phyloP scores from a whole-genome alignment of 2,888 invertebrate species.

The Caenorhabditis angaria region DNA sequence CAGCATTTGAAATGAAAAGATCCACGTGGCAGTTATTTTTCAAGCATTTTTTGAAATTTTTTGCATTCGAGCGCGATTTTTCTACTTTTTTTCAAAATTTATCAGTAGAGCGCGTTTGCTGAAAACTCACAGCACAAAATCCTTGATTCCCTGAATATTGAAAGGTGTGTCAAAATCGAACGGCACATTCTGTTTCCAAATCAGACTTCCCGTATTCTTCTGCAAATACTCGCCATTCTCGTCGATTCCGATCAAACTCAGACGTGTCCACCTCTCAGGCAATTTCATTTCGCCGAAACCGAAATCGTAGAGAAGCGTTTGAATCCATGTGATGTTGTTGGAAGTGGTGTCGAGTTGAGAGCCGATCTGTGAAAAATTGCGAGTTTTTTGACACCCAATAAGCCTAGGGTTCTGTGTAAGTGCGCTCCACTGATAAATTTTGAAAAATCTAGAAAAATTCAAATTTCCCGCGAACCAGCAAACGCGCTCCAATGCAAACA shows the following conservation, averaged over 20 bases:
- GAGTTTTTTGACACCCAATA: not conserved
- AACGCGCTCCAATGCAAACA: too few species aligned
- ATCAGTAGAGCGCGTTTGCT: constrained; percentile 21
- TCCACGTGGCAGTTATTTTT: too few species aligned
- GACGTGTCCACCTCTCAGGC: constrained; percentile 53
- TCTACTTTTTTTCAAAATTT: too few species aligned
- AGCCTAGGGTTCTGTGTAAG: too few species aligned
- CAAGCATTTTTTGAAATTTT: too few species aligned
- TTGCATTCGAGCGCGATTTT: too few species aligned
- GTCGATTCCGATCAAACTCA: constrained; percentile 50
- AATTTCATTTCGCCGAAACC: constrained; percentile 57
- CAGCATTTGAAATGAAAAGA: too few species aligned
- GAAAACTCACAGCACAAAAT: constrained; percentile 51
- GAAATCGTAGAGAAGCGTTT: constrained; percentile 65
- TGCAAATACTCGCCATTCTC: constrained; percentile 46
- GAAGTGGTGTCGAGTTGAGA: constrained; percentile 29
- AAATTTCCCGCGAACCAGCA: too few species aligned
- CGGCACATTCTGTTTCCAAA: constrained; percentile 60
- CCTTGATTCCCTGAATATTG: constrained; percentile 58
- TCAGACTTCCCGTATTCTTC: constrained; percentile 47
- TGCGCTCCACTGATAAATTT: too few species aligned
- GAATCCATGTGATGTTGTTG: constrained; percentile 63
- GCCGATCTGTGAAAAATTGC: constrained; percentile 19
- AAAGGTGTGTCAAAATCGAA: constrained; percentile 58
- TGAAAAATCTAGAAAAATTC: too few species aligned